These are phyloP conservation scores for Elanus axillaris DNA, from an alignment of 2,113 vertebrate species.

Conservation along the genomic window DNA sequence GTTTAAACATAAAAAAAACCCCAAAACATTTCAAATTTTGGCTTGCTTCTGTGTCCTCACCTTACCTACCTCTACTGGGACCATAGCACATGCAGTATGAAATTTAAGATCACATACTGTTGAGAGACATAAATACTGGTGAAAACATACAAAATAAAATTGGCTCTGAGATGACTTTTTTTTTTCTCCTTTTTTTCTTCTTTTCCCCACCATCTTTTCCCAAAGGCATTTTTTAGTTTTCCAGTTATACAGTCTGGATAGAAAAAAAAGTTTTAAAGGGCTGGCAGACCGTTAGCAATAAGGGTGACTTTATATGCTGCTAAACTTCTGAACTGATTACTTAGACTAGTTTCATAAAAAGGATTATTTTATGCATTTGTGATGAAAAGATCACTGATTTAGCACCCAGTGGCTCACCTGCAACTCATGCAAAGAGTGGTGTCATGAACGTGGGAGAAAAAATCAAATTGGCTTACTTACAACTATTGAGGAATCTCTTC, in stretches of 20 bases:
- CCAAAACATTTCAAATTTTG: background rate
- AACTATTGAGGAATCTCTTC: background rate
- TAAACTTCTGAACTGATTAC: background rate
- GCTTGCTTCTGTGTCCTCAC: background rate
- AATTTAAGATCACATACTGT: background rate
- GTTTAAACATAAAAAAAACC: background rate
- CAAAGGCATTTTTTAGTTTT: background rate
- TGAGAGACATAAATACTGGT: background rate
- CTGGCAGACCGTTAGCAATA: background rate
- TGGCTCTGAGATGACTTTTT: background rate
- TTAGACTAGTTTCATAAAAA: background rate
- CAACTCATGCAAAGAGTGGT: background rate
- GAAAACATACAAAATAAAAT: background rate
- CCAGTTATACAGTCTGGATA: background rate
- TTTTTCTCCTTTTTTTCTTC: background rate
- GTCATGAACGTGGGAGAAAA: background rate
- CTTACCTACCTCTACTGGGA: background rate
- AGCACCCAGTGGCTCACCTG: background rate
- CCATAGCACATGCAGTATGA: background rate
- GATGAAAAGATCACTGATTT: background rate
- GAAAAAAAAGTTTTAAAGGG: background rate
- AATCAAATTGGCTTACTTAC: background rate
- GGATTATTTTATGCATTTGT: slow-evolving; percentile 35
- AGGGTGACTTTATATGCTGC: background rate
- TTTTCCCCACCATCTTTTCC: background rate